Evolutionary conservation across 2,113 vertebrate species (phyloP).

Genomic region (Dicerorhinus sumatrensis): DNA sequence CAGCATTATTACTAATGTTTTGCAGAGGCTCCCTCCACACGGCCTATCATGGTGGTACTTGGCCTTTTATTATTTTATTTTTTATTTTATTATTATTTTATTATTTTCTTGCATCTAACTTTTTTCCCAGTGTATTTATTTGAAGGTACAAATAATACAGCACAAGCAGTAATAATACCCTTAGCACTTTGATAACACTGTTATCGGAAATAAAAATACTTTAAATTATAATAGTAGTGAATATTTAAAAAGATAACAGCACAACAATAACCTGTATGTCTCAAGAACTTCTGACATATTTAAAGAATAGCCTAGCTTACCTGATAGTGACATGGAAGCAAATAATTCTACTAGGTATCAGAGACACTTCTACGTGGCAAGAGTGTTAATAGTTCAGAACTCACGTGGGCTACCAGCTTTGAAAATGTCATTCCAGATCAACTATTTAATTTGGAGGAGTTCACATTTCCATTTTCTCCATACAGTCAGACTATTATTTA

Average conservation of each 20-base stretch:
- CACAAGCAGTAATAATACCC: not conserved
- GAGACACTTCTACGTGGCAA: not conserved
- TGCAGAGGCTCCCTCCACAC: not conserved
- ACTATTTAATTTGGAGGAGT: conserved; percentile 6
- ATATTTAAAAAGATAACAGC: not conserved
- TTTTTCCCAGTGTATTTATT: not conserved
- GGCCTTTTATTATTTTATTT: not conserved
- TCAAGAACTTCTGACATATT: conserved; percentile 15
- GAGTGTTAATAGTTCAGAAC: not conserved
- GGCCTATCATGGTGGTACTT: not conserved
- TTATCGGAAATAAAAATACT: conserved; percentile 41
- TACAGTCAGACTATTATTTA: conserved; percentile 22
- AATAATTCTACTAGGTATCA: not conserved
- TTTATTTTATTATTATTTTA: no score
- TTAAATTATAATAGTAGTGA: conserved; percentile 18
- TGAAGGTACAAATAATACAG: not conserved
- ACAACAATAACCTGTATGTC: not conserved
- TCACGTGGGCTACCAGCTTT: not conserved
- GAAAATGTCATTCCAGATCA: conserved; percentile 40
- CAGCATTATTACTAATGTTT: not conserved
- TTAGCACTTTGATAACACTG: not conserved
- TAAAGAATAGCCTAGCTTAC: not conserved
- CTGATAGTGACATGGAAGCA: not conserved
- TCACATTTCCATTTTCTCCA: conserved; percentile 27
- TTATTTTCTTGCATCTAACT: conserved; percentile 23